A percentile compares a stretch with the other conserved stretches of the same genome.
These are phyloP conservation scores for Percina caprodes DNA, from an alignment of 2,113 vertebrate genomes.

Conservation along the genomic window DNA sequence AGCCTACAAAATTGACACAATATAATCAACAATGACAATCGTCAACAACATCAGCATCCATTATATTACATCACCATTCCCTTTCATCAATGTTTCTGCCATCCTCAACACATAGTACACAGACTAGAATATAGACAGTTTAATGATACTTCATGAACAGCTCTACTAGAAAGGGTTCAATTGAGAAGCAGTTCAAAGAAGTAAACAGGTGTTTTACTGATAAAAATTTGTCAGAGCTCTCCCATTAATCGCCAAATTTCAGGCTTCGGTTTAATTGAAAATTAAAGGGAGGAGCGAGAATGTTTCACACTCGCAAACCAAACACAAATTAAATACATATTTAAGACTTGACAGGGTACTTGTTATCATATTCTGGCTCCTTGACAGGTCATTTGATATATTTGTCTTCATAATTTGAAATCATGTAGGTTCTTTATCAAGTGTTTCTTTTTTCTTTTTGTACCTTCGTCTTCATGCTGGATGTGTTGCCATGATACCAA, in stretches of 20 bases:
- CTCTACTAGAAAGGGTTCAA: constrained; percentile 29
- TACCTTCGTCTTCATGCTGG: background rate
- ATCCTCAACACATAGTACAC: too few species aligned
- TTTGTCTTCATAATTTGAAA: too few species aligned
- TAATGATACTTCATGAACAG: constrained; percentile 45
- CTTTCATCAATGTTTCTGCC: too few species aligned
- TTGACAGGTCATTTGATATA: too few species aligned
- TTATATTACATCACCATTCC: too few species aligned
- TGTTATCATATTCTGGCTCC: too few species aligned
- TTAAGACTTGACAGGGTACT: too few species aligned
- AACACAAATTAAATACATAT: background rate
- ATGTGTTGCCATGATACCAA: background rate
- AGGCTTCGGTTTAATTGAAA: constrained; percentile 17
- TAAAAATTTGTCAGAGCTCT: background rate
- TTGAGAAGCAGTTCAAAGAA: constrained; percentile 29
- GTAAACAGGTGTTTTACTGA: constrained; percentile 33
- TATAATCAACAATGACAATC: too few species aligned
- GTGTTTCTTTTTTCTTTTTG: background rate
- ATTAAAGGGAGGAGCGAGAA: constrained; percentile 11
- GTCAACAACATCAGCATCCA: too few species aligned
- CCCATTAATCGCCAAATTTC: constrained; percentile 26
- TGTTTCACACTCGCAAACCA: constrained; percentile 21
- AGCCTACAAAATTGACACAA: too few species aligned
- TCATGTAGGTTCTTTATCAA: background rate
- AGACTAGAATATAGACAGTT: background rate